Percentiles rank a stretch among this genome's conserved stretches.
Conservation (phyloP, 92 coral and sea anemone genomes). For the Parazoanthus atlanticus region DNA sequence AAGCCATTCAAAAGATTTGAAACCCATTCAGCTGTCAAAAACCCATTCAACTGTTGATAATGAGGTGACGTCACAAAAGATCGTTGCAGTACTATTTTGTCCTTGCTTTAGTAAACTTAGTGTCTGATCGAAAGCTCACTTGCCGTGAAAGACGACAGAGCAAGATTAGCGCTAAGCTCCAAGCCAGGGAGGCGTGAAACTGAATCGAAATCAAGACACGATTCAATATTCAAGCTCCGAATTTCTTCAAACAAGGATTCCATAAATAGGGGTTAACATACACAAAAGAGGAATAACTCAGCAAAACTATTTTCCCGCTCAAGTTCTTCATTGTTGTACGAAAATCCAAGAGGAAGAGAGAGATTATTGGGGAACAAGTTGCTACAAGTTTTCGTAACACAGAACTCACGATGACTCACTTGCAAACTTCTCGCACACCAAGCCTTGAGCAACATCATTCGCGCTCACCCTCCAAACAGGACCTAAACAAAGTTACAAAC, state of each 20-base stretch:
- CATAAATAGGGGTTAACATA: not conserved
- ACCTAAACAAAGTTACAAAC: not conserved
- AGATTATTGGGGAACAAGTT: not conserved
- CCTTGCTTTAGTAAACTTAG: constrained; percentile 30
- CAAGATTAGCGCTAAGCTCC: not conserved
- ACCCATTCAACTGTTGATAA: constrained; percentile 44
- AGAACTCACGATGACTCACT: constrained; percentile 13
- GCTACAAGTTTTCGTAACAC: not conserved
- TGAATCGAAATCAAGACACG: constrained; percentile 13
- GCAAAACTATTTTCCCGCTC: constrained; percentile 31
- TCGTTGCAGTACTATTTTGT: constrained; percentile 22
- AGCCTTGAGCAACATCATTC: constrained; percentile 6
- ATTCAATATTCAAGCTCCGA: constrained; percentile 4
- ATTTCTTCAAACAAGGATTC: not conserved
- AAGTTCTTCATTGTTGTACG: constrained; percentile 36
- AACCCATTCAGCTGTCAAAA: constrained; percentile 50
- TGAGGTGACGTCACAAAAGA: constrained; percentile 43
- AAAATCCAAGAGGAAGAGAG: constrained; percentile 1
- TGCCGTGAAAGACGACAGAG: constrained; percentile 29
- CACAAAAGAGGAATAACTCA: not conserved
- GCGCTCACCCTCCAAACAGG: not conserved
- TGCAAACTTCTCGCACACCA: constrained; percentile 4
- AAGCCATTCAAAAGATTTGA: constrained; percentile 35
- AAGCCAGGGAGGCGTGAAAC: constrained; percentile 25
- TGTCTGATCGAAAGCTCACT: constrained; percentile 29